These are phyloP conservation scores for Myotis daubentonii DNA, from an alignment of 2,797 vertebrate species.

Conservation along the genomic window DNA sequence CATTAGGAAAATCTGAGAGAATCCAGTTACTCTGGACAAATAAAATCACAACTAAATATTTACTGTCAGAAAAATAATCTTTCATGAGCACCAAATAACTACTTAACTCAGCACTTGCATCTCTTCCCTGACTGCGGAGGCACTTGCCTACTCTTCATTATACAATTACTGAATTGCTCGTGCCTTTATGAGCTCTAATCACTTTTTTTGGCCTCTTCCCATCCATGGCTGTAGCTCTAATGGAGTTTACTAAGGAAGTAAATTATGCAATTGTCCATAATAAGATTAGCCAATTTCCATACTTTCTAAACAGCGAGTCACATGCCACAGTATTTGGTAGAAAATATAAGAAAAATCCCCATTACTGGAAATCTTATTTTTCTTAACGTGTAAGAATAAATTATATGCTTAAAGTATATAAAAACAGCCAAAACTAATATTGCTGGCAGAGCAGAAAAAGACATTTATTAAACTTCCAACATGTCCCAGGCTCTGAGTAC, in stretches of 20 bases:
- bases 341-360: conserved; percentile 14
- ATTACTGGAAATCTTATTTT: conserved; percentile 48
- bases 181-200: conserved; percentile 78
- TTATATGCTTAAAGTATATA: not conserved
- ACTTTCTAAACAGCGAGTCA: conserved; percentile 61
- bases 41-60: conserved; percentile 71
- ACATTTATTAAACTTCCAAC: conserved; percentile 5
- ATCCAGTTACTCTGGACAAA: conserved; percentile 66
- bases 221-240: conserved; percentile 74
- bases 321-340: conserved; percentile 58
- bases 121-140: conserved; percentile 61
- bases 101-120: conserved; percentile 73
- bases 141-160: conserved; percentile 75
- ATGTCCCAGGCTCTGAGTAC: not conserved
- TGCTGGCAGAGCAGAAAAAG: not conserved
- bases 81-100: conserved; percentile 75
- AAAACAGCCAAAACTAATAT: conserved; percentile 4
- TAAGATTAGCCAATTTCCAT: conserved; percentile 77
- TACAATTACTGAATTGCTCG: conserved; percentile 76
- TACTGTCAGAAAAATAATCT: conserved; percentile 65
- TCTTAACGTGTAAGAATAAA: conserved; percentile 9
- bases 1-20: conserved; percentile 67
- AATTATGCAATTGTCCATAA: conserved; percentile 78
- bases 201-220: conserved; percentile 71
- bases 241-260: conserved; percentile 78